These are phyloP conservation scores for Alosa alosa DNA, from an alignment of 2,113 vertebrate genomes.

Conservation along the genomic window DNA sequence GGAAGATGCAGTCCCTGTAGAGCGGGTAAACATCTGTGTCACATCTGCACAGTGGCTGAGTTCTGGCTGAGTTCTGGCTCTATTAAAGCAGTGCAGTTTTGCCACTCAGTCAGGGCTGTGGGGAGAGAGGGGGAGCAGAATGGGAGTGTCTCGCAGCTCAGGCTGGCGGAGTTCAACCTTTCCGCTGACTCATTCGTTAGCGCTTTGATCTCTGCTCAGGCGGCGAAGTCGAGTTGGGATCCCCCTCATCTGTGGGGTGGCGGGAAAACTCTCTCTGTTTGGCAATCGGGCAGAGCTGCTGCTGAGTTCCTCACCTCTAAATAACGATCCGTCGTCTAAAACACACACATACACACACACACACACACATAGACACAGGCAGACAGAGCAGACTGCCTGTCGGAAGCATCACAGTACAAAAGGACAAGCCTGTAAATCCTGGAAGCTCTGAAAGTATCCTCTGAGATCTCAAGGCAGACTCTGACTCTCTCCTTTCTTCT, in stretches of 20 bases:
- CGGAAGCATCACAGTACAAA: not conserved
- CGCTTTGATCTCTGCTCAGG: not conserved
- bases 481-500: not conserved
- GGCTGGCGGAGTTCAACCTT: not conserved
- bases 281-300: not conserved
- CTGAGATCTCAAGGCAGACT: not conserved
- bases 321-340: not conserved
- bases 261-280: not conserved
- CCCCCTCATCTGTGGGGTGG: not conserved
- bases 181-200: not conserved
- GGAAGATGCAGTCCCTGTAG: too few relatives aligned
- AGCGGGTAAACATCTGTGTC: too few relatives aligned
- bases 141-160: too few relatives aligned
- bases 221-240: not conserved
- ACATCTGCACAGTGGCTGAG: too few relatives aligned
- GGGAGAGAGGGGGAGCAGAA: too few relatives aligned
- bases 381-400: not conserved
- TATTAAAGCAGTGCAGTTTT: too few relatives aligned
- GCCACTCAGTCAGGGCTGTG: too few relatives aligned
- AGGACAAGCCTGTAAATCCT: not conserved
- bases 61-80: too few relatives aligned
- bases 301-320: not conserved
- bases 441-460: not conserved
- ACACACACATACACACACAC: not conserved
- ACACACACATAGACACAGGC: not conserved